Conservation (phyloP, 2,888 invertebrate species). For the Acanthacorydalis orientalis region DNA sequence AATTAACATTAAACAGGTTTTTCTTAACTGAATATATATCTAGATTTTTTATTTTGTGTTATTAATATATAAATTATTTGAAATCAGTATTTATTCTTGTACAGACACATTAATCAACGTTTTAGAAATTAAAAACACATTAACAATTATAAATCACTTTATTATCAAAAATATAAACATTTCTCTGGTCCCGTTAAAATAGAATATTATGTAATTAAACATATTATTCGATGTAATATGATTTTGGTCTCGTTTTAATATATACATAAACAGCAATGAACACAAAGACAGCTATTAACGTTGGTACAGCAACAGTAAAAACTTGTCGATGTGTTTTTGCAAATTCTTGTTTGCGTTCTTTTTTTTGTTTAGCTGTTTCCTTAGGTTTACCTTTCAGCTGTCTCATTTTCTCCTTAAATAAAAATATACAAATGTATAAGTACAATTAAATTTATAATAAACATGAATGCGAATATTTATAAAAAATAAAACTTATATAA, state of each 20-base stretch:
- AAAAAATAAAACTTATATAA: too few species aligned
- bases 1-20: too few species aligned
- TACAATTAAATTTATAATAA: too few species aligned
- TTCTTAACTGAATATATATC: too few species aligned
- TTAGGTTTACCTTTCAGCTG: slow-evolving; percentile 67
- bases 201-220: too few species aligned
- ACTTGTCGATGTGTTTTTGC: slow-evolving; percentile 60
- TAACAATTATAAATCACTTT: neutral
- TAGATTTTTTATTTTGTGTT: neutral
- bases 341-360: slow-evolving; percentile 72
- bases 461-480: too few species aligned
- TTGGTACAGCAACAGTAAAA: slow-evolving; percentile 62
- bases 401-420: slow-evolving; percentile 37
- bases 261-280: slow-evolving; percentile 63
- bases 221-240: neutral
- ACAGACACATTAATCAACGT: neutral
- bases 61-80: neutral
- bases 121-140: neutral
- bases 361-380: slow-evolving; percentile 68
- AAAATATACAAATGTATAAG: neutral
- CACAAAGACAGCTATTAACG: slow-evolving; percentile 47
- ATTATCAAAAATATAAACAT: neutral
- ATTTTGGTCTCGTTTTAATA: slow-evolving; percentile 53
- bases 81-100: neutral
- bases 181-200: neutral